Evolutionary conservation across 2,888 invertebrate genomes (phyloP).

Genomic region (Drosophila borealis): DNA sequence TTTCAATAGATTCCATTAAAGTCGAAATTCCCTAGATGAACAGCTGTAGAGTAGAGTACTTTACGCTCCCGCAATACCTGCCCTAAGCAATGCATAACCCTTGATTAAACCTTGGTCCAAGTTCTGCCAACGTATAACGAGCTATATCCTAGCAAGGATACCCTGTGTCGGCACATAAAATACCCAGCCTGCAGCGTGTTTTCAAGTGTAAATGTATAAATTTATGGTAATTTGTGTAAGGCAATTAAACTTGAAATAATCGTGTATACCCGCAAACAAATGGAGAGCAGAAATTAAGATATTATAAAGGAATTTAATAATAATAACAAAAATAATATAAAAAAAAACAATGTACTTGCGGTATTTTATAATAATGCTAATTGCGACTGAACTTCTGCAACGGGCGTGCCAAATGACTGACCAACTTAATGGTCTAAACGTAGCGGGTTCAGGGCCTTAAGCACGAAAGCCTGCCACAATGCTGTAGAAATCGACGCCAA

Average conservation of each 20-base stretch:
- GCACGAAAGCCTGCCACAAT: slow-evolving; percentile 31
- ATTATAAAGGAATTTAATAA: slow-evolving; percentile 68
- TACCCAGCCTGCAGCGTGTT: not conserved
- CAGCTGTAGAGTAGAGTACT: no score
- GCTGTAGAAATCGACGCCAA: slow-evolving; percentile 12
- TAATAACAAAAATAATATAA: not conserved
- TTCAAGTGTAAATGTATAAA: slow-evolving; percentile 9
- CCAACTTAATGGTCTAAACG: slow-evolving; percentile 63
- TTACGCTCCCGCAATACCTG: no score
- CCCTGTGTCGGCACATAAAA: no score
- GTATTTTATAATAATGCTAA: slow-evolving; percentile 69
- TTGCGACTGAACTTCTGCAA: slow-evolving; percentile 30
- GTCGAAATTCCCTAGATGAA: no score
- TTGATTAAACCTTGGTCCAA: no score
- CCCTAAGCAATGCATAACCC: no score
- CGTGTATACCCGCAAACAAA: slow-evolving; percentile 8
- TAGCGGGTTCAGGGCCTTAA: slow-evolving; percentile 20
- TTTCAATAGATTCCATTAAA: no score
- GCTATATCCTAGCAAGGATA: not conserved
- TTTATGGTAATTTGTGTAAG: slow-evolving; percentile 11
- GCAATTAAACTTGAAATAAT: slow-evolving; percentile 26
- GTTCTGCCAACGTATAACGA: not conserved
- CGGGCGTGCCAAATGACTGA: slow-evolving; percentile 72
- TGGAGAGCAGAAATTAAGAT: slow-evolving; percentile 56
- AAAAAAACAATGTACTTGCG: slow-evolving; percentile 50